Conservation (phyloP, 2,797 vertebrate species). For the Phrynocephalus forsythii region DNA sequence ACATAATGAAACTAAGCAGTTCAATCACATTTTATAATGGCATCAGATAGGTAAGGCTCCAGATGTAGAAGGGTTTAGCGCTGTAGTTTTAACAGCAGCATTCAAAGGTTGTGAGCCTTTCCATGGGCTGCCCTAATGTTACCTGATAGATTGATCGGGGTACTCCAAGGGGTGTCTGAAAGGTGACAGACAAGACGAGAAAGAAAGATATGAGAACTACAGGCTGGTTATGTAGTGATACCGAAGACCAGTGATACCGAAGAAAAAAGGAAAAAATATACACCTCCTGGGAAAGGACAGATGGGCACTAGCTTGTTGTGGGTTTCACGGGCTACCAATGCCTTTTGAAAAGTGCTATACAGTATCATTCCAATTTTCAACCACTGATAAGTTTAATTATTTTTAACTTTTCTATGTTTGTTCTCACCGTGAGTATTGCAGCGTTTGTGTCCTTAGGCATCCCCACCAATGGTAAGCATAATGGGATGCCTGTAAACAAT, state of each 20-base stretch:
- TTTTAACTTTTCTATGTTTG: no score
- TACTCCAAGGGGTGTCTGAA: no score
- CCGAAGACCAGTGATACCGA: not conserved
- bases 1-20: constrained; percentile 39
- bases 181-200: not conserved
- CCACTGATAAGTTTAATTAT: no score
- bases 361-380: no score
- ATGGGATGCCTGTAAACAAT: no score
- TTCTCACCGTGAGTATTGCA: no score
- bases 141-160: constrained; percentile 21
- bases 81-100: not conserved
- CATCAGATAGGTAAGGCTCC: constrained; percentile 3
- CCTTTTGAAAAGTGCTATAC: no score
- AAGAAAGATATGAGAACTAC: not conserved
- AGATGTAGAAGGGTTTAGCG: not conserved
- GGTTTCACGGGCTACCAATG: no score
- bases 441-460: no score
- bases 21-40: constrained; percentile 29
- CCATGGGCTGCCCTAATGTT: not conserved
- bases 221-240: not conserved
- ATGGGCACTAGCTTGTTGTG: not conserved
- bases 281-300: not conserved
- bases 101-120: constrained; percentile 29
- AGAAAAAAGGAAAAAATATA: not conserved
- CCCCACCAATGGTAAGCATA: no score